Conservation (phyloP, 2,888 invertebrate genomes). For the Antheraea assamensis region DNA sequence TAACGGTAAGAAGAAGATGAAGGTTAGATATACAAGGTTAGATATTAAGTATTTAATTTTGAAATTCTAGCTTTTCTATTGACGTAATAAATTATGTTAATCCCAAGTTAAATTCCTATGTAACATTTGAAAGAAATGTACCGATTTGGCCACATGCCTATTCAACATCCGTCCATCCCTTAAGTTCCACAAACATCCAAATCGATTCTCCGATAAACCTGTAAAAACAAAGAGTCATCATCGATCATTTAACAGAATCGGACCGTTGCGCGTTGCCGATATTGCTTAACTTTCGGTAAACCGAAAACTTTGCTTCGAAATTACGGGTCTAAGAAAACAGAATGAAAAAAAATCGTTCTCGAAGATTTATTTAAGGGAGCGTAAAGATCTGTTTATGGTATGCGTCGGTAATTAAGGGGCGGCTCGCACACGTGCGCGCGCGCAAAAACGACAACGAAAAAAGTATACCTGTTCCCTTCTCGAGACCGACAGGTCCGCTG, state of each 20-base stretch:
- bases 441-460: slow-evolving; percentile 77
- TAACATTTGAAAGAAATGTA: slow-evolving; percentile 5
- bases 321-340: slow-evolving; percentile 77
- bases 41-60: background rate
- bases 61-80: background rate
- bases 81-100: background rate
- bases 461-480: slow-evolving; percentile 75
- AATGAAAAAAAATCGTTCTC: slow-evolving; percentile 50
- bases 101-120: background rate
- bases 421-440: slow-evolving; percentile 76
- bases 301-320: slow-evolving; percentile 70
- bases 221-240: slow-evolving; percentile 75
- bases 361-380: slow-evolving; percentile 82
- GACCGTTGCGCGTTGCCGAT: slow-evolving; percentile 46
- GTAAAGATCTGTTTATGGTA: slow-evolving; percentile 83
- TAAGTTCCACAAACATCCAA: slow-evolving; percentile 51
- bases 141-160: slow-evolving; percentile 31
- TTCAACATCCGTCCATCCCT: slow-evolving; percentile 45
- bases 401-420: slow-evolving; percentile 82
- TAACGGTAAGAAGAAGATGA: too few relatives aligned
- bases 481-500: slow-evolving; percentile 78
- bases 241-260: slow-evolving; percentile 63
- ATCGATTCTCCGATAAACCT: slow-evolving; percentile 63
- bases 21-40: background rate
- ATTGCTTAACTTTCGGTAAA: slow-evolving; percentile 55